Conservation (phyloP, 1,140 invertebrate species). For the Laupala kohalensis region DNA sequence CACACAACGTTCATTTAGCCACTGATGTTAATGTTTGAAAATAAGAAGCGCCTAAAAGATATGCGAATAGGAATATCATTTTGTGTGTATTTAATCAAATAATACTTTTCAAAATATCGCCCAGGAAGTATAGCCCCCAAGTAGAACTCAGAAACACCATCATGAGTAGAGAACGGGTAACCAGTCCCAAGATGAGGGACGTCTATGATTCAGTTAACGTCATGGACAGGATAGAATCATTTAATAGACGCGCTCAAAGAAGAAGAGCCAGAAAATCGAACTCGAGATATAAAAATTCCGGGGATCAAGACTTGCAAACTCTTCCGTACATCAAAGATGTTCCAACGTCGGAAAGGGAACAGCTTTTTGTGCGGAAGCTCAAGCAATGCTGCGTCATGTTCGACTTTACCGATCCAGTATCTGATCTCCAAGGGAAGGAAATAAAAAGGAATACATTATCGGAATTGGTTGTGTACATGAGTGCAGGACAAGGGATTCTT, state of each 20-base stretch:
- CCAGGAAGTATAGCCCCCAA: too few species aligned
- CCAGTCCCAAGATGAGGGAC: not conserved
- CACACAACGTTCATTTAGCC: too few species aligned
- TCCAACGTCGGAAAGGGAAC: slow-evolving; percentile 72
- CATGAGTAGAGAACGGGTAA: not conserved
- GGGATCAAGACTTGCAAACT: slow-evolving; percentile 65
- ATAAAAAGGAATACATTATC: slow-evolving; percentile 91
- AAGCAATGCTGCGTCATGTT: slow-evolving; percentile 95
- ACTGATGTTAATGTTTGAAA: too few species aligned
- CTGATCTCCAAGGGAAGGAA: slow-evolving; percentile 98
- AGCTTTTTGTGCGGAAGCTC: slow-evolving; percentile 92
- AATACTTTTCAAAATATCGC: too few species aligned
- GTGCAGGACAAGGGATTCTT: slow-evolving; percentile 71
- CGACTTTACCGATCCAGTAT: slow-evolving; percentile 94
- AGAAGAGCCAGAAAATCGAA: not conserved
- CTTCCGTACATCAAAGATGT: slow-evolving; percentile 73
- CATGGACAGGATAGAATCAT: not conserved
- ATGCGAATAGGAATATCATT: too few species aligned
- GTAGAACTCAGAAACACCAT: too few species aligned
- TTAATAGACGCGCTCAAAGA: not conserved
- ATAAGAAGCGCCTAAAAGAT: too few species aligned
- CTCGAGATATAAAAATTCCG: not conserved
- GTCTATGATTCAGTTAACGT: not conserved
- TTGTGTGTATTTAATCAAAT: too few species aligned
- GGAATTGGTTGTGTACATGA: slow-evolving; percentile 96